These are phyloP conservation scores for Actinernus sp. DNA, from an alignment of 92 coral and sea anemone species.

Conservation along the genomic window DNA sequence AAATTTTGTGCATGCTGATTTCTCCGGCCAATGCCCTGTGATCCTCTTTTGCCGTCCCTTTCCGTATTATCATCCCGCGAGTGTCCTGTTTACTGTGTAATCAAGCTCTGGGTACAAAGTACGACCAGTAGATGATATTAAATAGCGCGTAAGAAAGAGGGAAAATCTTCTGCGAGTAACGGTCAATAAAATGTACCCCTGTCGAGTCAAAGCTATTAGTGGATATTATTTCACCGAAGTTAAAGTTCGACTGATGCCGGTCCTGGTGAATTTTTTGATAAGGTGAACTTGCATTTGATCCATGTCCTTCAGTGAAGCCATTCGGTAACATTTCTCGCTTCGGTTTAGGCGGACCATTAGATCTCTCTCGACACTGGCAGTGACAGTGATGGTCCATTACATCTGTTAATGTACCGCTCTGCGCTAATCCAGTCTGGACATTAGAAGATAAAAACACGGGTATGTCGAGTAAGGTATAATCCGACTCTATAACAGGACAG, in stretches of 20 bases:
- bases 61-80: background rate
- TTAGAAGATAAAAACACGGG: too few species aligned
- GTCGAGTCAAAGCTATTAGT: conserved; percentile 1
- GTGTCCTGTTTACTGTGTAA: too few species aligned
- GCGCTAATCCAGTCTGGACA: background rate
- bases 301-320: background rate
- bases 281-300: background rate
- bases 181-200: conserved; percentile 70
- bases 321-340: conserved; percentile 16
- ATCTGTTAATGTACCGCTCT: conserved; percentile 24
- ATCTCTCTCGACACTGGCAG: conserved; percentile 29
- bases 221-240: conserved; percentile 29
- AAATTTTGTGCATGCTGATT: too few species aligned
- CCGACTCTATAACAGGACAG: too few species aligned
- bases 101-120: conserved; percentile 61
- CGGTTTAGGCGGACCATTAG: conserved; percentile 3
- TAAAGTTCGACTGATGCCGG: background rate
- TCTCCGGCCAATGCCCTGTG: too few species aligned
- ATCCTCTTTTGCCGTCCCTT: background rate
- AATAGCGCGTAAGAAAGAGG: conserved; percentile 75
- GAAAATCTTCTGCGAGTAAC: conserved; percentile 74
- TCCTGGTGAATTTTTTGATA: background rate
- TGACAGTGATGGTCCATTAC: conserved; percentile 61
- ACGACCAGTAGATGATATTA: conserved; percentile 85
- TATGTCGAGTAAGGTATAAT: too few species aligned